phyloP scores from a whole-genome alignment of 1,140 invertebrate genomes.

The Archegozetes longisetosus region DNA sequence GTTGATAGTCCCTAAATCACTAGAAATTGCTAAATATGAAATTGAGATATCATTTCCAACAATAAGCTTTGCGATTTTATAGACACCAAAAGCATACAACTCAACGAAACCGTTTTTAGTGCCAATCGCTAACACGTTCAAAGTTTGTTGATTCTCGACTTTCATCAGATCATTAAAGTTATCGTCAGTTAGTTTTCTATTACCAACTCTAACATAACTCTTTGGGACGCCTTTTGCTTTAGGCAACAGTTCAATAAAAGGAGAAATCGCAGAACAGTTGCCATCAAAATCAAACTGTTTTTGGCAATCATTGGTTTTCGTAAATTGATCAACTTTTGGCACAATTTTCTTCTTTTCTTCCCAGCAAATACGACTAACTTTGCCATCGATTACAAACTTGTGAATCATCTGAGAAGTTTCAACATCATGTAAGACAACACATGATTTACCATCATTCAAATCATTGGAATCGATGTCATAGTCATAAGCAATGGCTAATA shows the following conservation, averaged over 20 bases:
- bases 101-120: conserved; percentile 51
- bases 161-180: conserved; percentile 43
- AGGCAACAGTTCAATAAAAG: conserved; percentile 32
- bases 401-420: conserved; percentile 71
- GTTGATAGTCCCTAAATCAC: background rate
- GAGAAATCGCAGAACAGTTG: background rate
- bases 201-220: conserved; percentile 33
- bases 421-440: conserved; percentile 49
- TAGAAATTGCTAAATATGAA: conserved; percentile 13
- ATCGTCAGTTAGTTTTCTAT: conserved; percentile 37
- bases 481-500: conserved; percentile 50
- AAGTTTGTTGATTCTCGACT: conserved; percentile 35
- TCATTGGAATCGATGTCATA: conserved; percentile 22
- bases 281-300: background rate
- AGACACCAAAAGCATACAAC: conserved; percentile 65
- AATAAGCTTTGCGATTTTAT: conserved; percentile 53
- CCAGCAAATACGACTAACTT: conserved; percentile 19
- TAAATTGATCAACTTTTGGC: background rate
- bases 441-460: background rate
- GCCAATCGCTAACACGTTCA: conserved; percentile 62
- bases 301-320: no score
- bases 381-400: conserved; percentile 37
- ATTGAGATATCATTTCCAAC: conserved; percentile 28
- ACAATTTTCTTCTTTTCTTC: background rate
- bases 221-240: conserved; percentile 41